A percentile compares a stretch with the other conserved stretches of the same genome.
Conservation (phyloP, 2,888 invertebrate species). For the Bellardia pandia region DNA sequence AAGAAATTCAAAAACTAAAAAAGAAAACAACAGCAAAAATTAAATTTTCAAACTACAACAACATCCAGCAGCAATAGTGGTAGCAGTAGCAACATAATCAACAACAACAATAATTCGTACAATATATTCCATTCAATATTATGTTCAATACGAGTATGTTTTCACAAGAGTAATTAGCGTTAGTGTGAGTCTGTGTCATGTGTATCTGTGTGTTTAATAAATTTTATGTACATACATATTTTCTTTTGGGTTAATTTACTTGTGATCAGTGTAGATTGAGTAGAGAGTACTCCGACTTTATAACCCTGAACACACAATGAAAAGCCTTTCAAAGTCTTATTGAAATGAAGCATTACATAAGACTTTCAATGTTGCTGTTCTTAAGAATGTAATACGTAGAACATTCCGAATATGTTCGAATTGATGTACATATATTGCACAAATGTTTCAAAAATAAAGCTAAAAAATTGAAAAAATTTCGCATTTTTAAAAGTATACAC, state of each 20-base stretch:
- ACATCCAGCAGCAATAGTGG: neutral
- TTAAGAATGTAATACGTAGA: constrained; percentile 32
- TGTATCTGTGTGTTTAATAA: constrained; percentile 3
- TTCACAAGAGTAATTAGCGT: neutral
- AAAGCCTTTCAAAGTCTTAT: constrained; percentile 50
- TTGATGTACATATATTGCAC: too few relatives aligned
- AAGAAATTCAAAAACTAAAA: constrained; percentile 46
- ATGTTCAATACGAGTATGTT: neutral
- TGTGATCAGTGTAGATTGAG: constrained; percentile 30
- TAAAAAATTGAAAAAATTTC: too few relatives aligned
- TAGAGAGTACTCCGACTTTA: constrained; percentile 14
- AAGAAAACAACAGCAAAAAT: neutral
- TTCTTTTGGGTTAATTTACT: constrained; percentile 65
- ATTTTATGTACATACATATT: constrained; percentile 39
- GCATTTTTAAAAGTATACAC: too few relatives aligned
- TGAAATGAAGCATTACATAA: constrained; percentile 64
- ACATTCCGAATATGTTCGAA: neutral
- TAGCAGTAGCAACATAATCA: neutral
- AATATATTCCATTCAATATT: constrained; percentile 62
- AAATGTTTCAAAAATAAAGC: too few relatives aligned
- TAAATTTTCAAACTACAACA: constrained; percentile 17
- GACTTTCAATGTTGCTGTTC: constrained; percentile 41
- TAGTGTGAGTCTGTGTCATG: neutral
- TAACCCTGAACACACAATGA: constrained; percentile 66
- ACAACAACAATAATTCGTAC: constrained; percentile 35